Base-by-base conservation (phyloP, 2,888 invertebrate species). In the Serrognathus titanus region DNA sequence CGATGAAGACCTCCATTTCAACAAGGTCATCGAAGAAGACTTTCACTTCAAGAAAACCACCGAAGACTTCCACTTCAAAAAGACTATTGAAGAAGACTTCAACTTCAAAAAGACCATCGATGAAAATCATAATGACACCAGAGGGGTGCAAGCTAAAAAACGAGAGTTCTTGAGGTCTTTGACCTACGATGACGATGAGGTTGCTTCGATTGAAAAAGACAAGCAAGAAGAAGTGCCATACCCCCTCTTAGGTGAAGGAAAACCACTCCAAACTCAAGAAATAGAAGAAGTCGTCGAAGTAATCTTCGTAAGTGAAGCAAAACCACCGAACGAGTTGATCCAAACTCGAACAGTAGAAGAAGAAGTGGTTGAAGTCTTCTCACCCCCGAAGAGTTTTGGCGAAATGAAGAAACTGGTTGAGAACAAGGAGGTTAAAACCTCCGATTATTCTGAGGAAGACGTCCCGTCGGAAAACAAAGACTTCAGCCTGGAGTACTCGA, bases 401-500 rank as follows among this genome's bases (percentile, higher is more conserved):
- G 57, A 58, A 36, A 45, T 48, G 12, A 48, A 58, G 39, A 51
- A 41, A 13, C n/a, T 54, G 13, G 24, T 48, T 8, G 51, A 58
- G 7, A 35, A 49, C 38, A 58, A 58, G 46, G 10, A 37, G 20
- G 16, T 41, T 0, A 13, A 39, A 11, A 55, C 51, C 4, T 54
- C 55, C 4, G 54, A 58, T 58, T 58, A 51, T 48, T 53, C 53
- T 31, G 57, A 57, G 20, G 57, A 57, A 45, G 58, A 59, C 35
- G 48, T 39, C 10, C 31, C 37, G 9, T 60, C 52, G 5, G 51
- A 51, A 37, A 51, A 47, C 38, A 57, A 53, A 50, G 60, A 63
- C 53, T 61, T 67, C 60, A 66, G 66, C 53, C 59, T 66, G 46
- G 66, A 65, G 46, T 66, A 61, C 58, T 66, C 67, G 11, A 58